A percentile compares a stretch with the other conserved stretches of the same genome.
Evolutionary conservation across 1,140 invertebrate genomes (phyloP).

Genomic region (Lordiphosa collinella): DNA sequence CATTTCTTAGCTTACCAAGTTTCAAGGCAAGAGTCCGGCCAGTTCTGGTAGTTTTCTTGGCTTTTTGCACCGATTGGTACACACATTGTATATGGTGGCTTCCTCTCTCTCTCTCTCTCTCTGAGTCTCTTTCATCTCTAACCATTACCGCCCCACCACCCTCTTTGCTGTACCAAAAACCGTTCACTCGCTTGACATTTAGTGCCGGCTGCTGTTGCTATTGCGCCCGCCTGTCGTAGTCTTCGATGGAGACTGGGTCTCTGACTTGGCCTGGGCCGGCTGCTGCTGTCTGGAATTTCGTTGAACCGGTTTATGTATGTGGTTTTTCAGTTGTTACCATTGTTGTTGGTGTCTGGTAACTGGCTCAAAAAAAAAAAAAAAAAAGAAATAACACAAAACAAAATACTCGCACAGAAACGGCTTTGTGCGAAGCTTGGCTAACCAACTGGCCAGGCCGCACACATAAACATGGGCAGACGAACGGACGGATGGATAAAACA

Average conservation of each 20-base stretch:
- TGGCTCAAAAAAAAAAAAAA: conserved; percentile 22
- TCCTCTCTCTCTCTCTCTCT: background rate
- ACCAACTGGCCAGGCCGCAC: conserved; percentile 41
- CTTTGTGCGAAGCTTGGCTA: conserved; percentile 44
- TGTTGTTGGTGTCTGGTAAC: conserved; percentile 51
- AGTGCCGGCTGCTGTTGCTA: conserved; percentile 35
- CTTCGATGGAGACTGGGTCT: conserved; percentile 15
- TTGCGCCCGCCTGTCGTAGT: conserved; percentile 10
- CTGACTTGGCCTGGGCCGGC: conserved; percentile 20
- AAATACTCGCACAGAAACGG: conserved; percentile 9
- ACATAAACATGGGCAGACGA: conserved; percentile 7
- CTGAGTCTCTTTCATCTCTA: background rate
- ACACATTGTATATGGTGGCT: background rate
- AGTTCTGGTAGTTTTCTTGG: conserved; percentile 6
- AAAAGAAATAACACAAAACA: background rate
- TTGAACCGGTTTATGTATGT: conserved; percentile 53
- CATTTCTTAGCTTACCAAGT: conserved; percentile 6
- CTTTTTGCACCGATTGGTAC: conserved; percentile 10
- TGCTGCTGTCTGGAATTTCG: conserved; percentile 37
- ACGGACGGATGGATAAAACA: conserved; percentile 16
- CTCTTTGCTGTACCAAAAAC: conserved; percentile 15
- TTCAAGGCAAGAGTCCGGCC: conserved; percentile 2
- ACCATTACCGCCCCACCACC: background rate
- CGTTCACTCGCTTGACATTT: conserved; percentile 47
- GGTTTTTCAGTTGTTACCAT: conserved; percentile 41